Percentiles rank a stretch among this genome's conserved stretches.
phyloP scores from a whole-genome alignment of 2,113 vertebrate species.

The Rafetus swinhoei region DNA sequence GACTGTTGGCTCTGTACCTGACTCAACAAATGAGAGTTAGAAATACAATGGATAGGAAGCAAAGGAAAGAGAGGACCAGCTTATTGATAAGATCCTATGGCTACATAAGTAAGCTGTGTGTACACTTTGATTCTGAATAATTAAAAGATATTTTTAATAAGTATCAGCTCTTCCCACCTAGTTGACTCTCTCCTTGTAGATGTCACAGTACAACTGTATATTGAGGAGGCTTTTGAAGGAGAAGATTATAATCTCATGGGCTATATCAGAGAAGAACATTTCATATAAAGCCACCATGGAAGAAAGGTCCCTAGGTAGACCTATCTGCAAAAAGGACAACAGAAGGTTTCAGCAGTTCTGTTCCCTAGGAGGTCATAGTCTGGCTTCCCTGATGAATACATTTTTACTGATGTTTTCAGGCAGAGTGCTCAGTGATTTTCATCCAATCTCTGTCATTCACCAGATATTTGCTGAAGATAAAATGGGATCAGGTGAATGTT shows the following conservation, averaged over 20 bases:
- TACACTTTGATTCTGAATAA: background rate
- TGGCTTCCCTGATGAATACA: no score
- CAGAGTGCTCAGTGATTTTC: no score
- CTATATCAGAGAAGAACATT: no score
- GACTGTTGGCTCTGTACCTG: background rate
- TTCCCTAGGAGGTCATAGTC: no score
- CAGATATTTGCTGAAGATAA: background rate
- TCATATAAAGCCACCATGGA: background rate
- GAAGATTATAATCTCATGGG: background rate
- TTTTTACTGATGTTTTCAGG: no score
- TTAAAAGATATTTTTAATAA: background rate
- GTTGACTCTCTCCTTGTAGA: background rate
- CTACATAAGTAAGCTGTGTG: fast-evolving
- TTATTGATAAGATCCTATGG: background rate
- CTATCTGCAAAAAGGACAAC: no score
- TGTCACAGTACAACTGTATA: background rate
- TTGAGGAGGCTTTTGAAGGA: background rate
- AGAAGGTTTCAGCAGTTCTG: no score
- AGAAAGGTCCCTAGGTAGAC: no score
- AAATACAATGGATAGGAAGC: background rate
- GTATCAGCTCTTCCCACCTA: background rate
- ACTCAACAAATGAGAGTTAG: background rate
- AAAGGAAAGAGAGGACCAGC: background rate
- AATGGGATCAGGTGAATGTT: background rate
- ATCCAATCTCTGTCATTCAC: background rate